Base-by-base conservation (phyloP, 2,888 invertebrate species). In the Epirrhoe tristata region DNA sequence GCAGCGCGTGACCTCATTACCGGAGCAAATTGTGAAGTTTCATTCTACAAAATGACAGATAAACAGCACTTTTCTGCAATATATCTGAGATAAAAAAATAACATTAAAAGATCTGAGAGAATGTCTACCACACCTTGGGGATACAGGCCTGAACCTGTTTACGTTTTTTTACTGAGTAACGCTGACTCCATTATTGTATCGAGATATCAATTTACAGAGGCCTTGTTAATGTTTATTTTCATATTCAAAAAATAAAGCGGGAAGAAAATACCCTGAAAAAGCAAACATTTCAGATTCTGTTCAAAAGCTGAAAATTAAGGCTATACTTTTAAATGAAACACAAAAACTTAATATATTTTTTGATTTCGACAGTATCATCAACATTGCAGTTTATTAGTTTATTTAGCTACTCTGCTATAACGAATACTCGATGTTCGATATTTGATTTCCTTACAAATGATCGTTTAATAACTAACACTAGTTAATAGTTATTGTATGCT, bases 1-100 rank as follows among this genome's bases (percentile, higher is more conserved):
- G 63, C 63, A 58, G 61, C 36, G 53, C 63, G 58, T 65, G 70
- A 63, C 67, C 67, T 64, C 58, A 60, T 69, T 70, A 67, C 31
- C 51, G 51, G 52, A 34, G 55, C 63, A 51, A 58, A 62, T 68
- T 55, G 61, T 52, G 12, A 63, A 51, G 12, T 46, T 67, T 62
- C 43, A 36, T 57, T 61, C 61, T 61, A 51, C 34, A 17, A 58
- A 51, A 58, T 46, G 36, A 64, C 43, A 50, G 14, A 58, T 58
- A 32, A 16, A 51, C 16, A 31, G 5, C 12, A 57, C 31, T 46
- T 46, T 8, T 14, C 43, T 43, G 36, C 16, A 60, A 43, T 14
- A 43, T 43, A n/a, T n/a, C n/a, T n/a, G n/a, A n/a, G n/a, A n/a
- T n/a, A n/a, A n/a, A n/a, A n/a, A n/a, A n/a, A n/a, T n/a, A n/a